phyloP scores from a whole-genome alignment of 2,113 vertebrate genomes.

The Herpailurus yagouaroundi region DNA sequence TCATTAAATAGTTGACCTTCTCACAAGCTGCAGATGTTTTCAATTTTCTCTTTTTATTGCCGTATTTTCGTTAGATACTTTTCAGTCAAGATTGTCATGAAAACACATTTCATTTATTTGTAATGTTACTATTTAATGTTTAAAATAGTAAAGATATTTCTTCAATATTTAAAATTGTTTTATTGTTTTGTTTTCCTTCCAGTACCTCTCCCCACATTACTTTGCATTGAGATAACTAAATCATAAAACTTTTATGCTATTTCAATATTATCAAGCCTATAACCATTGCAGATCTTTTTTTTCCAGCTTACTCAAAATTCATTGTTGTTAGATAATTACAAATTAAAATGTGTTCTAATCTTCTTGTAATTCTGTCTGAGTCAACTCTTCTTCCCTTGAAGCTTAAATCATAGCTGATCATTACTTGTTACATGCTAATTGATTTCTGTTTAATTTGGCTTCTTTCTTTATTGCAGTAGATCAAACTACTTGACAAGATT shows the following conservation, averaged over 20 bases:
- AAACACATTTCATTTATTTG: background rate
- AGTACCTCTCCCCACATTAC: no score
- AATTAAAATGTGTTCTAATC: constrained; percentile 60
- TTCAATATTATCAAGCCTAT: constrained; percentile 36
- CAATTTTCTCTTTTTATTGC: background rate
- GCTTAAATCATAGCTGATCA: constrained; percentile 63
- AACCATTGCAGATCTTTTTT: background rate
- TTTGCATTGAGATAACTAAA: background rate
- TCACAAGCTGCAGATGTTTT: background rate
- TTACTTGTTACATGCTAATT: constrained; percentile 59
- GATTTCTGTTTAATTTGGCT: constrained; percentile 68
- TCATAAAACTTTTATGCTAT: background rate
- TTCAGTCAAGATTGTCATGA: background rate
- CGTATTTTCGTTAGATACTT: background rate
- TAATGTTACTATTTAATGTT: background rate
- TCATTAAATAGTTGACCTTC: background rate
- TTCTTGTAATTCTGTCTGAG: constrained; percentile 58
- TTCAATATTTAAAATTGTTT: constrained; percentile 32
- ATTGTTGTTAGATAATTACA: constrained; percentile 58
- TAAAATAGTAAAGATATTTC: background rate
- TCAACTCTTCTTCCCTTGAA: constrained; percentile 46
- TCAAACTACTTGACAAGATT: constrained; percentile 37
- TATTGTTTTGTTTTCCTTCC: background rate
- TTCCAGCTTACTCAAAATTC: constrained; percentile 44
- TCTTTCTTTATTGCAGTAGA: constrained; percentile 20